These are phyloP conservation scores for Rhineura floridana DNA, from an alignment of 2,113 vertebrate species.

Conservation along the genomic window DNA sequence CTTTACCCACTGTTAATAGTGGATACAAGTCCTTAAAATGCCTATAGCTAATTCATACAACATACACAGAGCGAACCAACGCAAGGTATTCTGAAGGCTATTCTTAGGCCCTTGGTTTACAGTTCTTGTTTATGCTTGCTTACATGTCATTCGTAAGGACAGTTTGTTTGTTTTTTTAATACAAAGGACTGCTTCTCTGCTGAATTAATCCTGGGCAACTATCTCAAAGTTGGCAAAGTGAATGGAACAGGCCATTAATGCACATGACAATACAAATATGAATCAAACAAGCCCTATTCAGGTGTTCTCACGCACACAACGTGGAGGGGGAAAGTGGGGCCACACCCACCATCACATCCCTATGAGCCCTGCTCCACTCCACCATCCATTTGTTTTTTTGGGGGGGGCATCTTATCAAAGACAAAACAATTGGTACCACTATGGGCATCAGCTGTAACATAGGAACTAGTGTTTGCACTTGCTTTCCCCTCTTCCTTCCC, in stretches of 20 bases:
- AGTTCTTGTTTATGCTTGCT: neutral
- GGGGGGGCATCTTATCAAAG: too few species aligned
- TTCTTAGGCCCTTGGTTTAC: neutral
- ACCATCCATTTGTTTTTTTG: too few species aligned
- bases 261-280: neutral
- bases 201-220: neutral
- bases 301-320: neutral
- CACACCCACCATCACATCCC: too few species aligned
- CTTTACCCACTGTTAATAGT: neutral
- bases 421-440: too few species aligned
- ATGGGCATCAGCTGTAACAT: too few species aligned
- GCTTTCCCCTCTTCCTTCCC: neutral
- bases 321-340: neutral
- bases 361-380: too few species aligned
- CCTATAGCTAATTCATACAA: neutral
- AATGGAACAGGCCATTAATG: neutral
- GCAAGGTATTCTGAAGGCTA: neutral
- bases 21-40: neutral
- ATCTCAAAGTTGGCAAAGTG: neutral
- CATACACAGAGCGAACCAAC: neutral
- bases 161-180: neutral
- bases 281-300: neutral
- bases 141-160: neutral
- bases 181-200: neutral
- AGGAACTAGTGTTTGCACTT: too few species aligned